These are phyloP conservation scores for Enteromius treurensis DNA, from an alignment of 2,797 vertebrate species.

Conservation along the genomic window DNA sequence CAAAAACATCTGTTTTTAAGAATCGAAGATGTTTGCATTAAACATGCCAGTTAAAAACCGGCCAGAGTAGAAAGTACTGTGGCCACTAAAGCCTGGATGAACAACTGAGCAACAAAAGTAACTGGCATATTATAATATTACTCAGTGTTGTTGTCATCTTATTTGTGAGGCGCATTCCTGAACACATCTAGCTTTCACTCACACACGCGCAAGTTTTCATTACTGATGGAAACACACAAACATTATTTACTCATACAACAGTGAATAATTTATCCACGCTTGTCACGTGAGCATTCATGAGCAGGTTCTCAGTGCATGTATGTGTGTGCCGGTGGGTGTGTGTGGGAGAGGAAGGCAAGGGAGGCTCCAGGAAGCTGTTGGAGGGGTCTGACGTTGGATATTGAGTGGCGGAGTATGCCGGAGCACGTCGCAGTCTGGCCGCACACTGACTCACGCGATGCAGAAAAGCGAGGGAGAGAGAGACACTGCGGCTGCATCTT, in stretches of 20 bases:
- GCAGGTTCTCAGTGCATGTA: conserved; percentile 33
- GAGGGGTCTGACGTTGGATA: conserved; percentile 56
- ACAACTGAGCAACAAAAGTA: background rate
- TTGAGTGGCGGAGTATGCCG: conserved; percentile 55
- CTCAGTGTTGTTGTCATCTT: background rate
- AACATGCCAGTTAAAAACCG: background rate
- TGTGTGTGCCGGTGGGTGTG: conserved; percentile 31
- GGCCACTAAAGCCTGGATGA: background rate
- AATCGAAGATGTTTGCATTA: background rate
- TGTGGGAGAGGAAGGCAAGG: conserved; percentile 39
- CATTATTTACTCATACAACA: conserved; percentile 42
- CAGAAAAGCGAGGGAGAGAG: conserved; percentile 56
- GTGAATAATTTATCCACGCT: conserved; percentile 51
- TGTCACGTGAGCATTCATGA: conserved; percentile 46
- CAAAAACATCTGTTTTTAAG: background rate
- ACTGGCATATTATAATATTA: conserved; percentile 14
- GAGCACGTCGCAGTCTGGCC: conserved; percentile 54
- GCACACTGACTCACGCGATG: conserved; percentile 57
- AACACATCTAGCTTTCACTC: conserved; percentile 7
- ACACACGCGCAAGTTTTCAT: conserved; percentile 6
- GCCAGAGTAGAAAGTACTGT: background rate
- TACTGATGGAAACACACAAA: background rate
- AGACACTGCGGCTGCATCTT: conserved; percentile 58
- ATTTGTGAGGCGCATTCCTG: background rate
- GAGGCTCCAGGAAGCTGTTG: conserved; percentile 55